Conservation (phyloP, 2,888 invertebrate genomes). For the Temnothorax ravouxi region DNA sequence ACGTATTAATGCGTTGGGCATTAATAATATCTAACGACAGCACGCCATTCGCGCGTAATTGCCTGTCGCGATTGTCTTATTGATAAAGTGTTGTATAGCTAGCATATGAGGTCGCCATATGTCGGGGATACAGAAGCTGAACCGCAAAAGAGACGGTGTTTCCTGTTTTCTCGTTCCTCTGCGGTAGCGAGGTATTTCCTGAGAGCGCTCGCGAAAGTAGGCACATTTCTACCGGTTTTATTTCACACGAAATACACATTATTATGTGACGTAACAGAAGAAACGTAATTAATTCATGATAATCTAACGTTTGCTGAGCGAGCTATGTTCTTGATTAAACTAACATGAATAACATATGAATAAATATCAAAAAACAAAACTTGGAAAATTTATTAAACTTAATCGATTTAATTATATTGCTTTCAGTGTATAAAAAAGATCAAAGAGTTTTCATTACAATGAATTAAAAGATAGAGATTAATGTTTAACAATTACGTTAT, state of each 20-base stretch:
- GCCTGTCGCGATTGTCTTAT: constrained; percentile 31
- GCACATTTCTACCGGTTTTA: constrained; percentile 12
- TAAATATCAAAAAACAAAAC: neutral
- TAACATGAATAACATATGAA: too few species aligned
- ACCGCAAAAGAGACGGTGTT: constrained; percentile 62
- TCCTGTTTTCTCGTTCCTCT: constrained; percentile 67
- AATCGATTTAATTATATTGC: neutral
- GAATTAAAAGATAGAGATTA: neutral
- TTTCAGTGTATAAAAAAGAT: neutral
- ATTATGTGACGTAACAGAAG: neutral
- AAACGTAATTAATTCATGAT: neutral
- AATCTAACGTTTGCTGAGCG: too few species aligned
- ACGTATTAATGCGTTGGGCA: neutral
- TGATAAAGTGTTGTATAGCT: constrained; percentile 18
- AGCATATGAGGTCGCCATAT: constrained; percentile 17
- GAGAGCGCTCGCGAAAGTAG: constrained; percentile 35
- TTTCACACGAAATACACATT: neutral
- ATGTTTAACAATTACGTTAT: neutral
- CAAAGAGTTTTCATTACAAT: neutral
- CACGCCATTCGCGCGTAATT: constrained; percentile 6
- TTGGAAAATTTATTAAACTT: neutral
- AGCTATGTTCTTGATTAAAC: neutral
- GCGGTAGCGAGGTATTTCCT: constrained; percentile 64
- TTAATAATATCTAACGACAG: constrained; percentile 1
- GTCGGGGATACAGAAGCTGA: constrained; percentile 43